These are phyloP conservation scores for Achlya flavicornis DNA, from an alignment of 2,888 invertebrate species.

Conservation along the genomic window DNA sequence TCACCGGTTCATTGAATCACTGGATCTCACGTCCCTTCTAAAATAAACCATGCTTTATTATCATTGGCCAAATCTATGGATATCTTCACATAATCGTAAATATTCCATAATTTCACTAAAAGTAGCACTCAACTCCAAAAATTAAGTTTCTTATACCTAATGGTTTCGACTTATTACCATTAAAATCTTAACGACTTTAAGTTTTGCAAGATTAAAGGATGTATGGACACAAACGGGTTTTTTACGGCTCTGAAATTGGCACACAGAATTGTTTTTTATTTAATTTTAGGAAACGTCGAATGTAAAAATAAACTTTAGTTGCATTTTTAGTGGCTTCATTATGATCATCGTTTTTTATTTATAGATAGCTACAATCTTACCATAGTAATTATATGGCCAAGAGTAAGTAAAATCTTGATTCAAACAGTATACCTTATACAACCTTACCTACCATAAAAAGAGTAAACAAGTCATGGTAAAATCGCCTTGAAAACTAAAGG, in stretches of 20 bases:
- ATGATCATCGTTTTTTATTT: background rate
- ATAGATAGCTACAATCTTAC: background rate
- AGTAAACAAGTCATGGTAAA: constrained; percentile 1
- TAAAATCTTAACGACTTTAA: constrained; percentile 13
- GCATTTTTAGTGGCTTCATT: background rate
- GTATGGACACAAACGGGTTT: constrained; percentile 12
- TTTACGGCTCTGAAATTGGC: constrained; percentile 11
- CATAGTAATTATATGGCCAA: no score
- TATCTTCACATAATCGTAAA: background rate
- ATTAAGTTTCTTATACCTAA: constrained; percentile 11
- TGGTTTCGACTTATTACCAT: constrained; percentile 12
- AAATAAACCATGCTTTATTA: background rate
- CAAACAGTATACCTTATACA: no score
- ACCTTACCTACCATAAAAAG: background rate
- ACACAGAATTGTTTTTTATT: background rate
- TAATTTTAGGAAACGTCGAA: background rate
- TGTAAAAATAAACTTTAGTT: background rate
- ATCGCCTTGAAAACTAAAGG: background rate
- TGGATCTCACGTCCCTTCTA: background rate
- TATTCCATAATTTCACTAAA: constrained; percentile 2
- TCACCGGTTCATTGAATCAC: background rate
- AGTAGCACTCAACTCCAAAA: constrained; percentile 3
- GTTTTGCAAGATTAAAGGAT: constrained; percentile 13
- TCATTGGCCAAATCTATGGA: background rate
- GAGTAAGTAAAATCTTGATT: no score